A percentile compares a stretch with the other conserved stretches of the same genome.
phyloP scores from a whole-genome alignment of 2,797 vertebrate species.

The Acanthis flammea region DNA sequence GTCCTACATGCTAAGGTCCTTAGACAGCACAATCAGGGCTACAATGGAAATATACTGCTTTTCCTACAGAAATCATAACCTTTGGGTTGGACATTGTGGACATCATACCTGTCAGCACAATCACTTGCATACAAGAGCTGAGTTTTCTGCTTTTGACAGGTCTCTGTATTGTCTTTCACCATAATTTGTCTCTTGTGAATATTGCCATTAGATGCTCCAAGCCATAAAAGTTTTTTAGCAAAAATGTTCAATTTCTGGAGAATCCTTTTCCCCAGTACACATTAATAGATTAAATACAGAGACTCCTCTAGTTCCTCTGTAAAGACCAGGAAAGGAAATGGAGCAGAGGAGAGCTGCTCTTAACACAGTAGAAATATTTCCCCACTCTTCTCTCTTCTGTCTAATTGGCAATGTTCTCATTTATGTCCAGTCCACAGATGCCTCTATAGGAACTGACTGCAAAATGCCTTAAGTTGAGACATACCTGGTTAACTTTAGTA shows the following conservation, averaged over 20 bases:
- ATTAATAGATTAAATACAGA: not conserved
- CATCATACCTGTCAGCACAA: not conserved
- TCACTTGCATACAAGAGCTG: not conserved
- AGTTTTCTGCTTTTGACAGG: not conserved
- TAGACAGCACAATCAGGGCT: not conserved
- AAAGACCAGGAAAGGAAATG: not conserved
- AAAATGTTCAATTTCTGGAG: not conserved
- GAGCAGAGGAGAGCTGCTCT: not conserved
- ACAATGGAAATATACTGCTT: not conserved
- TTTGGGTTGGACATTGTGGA: not conserved
- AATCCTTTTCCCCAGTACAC: not conserved
- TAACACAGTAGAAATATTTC: not conserved
- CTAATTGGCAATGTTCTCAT: not conserved
- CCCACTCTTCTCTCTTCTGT: not conserved
- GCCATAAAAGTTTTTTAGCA: not conserved
- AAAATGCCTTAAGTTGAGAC: not conserved
- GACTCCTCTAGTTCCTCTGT: not conserved
- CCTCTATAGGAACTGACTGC: not conserved
- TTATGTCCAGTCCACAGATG: not conserved
- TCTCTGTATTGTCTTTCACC: not conserved
- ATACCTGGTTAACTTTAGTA: not conserved
- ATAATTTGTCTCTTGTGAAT: fast-evolving
- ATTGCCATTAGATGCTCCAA: not conserved
- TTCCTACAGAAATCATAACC: not conserved
- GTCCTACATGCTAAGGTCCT: not conserved